Base-by-base conservation (phyloP, 2,797 vertebrate genomes). In the Gymnothorax javanicus region DNA sequence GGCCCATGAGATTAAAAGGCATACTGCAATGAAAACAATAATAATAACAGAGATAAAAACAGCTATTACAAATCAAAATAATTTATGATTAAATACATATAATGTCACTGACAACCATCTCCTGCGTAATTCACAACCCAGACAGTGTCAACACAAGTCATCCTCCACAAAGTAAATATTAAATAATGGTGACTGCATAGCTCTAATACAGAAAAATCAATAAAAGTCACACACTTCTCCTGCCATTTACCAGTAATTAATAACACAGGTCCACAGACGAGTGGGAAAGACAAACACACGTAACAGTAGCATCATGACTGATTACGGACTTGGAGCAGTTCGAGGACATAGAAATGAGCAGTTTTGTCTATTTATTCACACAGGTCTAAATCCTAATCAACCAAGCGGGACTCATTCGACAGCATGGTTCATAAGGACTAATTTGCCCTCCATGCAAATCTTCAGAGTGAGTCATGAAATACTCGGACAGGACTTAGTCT, bases 241-340 rank as follows among this genome's bases (percentile, higher is more conserved):
- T n/a, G 7, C 77, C n/a, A 52, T 81, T 81, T n/a, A 43, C 33
- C 73, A 50, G 5, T 56, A 81, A 81, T 81, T 81, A 81, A n/a
- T 81, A 81, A 77, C 15, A 84, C 86, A 62, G 71, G 86, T 25
- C 43, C 79, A 87, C 69, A 54, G 15, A 43, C 4, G 27, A 87
- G 73, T 83, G 60, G 71, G 62, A 9, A 15, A 25, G 59, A 56
- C n/a, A 57, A 43, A 83, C 43, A 69, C 33, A 33, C 73, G 82
- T 33, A 62, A 7, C 62, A 52, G 58, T 83, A 57, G 57, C 86
- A 84, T 23, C 62, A 4, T 56, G 69, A 59, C 54, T 43, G 82
- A 87, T 79, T 77, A 59, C 27, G 23, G 82, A 87, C 67, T 77
- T 83, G 56, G 58, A 59, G 81, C 57, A 7, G 59, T 69, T 57